A percentile compares a stretch with the other conserved stretches of the same genome.
These are phyloP conservation scores for Falco peregrinus DNA, from an alignment of 2,797 vertebrate genomes.

Conservation along the genomic window DNA sequence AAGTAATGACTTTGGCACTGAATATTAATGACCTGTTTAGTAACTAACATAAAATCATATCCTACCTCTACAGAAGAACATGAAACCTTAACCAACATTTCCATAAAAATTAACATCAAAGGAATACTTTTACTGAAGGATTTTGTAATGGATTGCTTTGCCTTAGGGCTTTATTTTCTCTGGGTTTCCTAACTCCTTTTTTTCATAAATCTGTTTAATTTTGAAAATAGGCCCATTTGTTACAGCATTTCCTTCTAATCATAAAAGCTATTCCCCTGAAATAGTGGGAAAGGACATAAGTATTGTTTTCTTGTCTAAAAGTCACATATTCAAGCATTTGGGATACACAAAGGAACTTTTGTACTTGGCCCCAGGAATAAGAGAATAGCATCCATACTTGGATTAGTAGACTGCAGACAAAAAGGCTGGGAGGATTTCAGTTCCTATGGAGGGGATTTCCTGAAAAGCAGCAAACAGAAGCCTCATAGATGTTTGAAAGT, in stretches of 20 bases:
- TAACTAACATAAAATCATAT: slow-evolving; percentile 24
- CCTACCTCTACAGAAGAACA: neutral
- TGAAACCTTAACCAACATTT: neutral
- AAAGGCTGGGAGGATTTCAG: neutral
- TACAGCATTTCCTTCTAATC: neutral
- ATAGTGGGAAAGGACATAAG: neutral
- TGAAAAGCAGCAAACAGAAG: neutral
- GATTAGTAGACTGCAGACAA: neutral
- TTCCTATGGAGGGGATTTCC: neutral
- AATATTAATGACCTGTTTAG: slow-evolving; percentile 55
- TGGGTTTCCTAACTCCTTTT: neutral
- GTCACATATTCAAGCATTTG: neutral
- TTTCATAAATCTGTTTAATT: neutral
- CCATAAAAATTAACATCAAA: slow-evolving; percentile 2
- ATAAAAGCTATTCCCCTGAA: neutral
- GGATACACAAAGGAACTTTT: neutral
- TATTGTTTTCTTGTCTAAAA: neutral
- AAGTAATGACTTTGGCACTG: neutral
- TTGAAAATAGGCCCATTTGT: neutral
- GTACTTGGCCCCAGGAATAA: neutral
- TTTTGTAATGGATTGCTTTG: neutral
- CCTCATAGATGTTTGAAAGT: neutral
- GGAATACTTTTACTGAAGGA: neutral
- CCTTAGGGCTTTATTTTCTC: neutral
- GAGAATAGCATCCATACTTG: neutral